Evolutionary conservation across 2,888 invertebrate species (phyloP).

Genomic region (Heteropelma amictum): DNA sequence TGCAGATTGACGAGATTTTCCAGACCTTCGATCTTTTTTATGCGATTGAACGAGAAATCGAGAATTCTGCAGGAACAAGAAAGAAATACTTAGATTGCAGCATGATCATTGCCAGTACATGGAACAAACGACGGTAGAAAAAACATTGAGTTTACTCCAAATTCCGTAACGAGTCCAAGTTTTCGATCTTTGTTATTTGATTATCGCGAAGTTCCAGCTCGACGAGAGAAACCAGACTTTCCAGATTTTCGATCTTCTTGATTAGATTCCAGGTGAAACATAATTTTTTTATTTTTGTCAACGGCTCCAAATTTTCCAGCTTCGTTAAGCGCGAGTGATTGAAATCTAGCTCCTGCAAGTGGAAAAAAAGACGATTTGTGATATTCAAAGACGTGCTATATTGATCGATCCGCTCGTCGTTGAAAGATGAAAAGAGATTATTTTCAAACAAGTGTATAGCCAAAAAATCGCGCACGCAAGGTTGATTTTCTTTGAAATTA

Average conservation of each 20-base stretch:
- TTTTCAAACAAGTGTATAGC: too few species aligned
- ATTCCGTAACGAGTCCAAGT: slow-evolving; percentile 91
- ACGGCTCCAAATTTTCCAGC: slow-evolving; percentile 89
- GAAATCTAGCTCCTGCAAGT: slow-evolving; percentile 87
- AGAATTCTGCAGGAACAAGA: slow-evolving; percentile 83
- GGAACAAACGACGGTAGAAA: not conserved
- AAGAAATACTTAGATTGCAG: not conserved
- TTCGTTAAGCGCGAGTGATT: slow-evolving; percentile 93
- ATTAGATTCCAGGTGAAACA: slow-evolving; percentile 97
- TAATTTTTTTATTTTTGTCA: slow-evolving; percentile 87
- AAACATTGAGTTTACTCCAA: slow-evolving; percentile 83
- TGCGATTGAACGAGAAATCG: slow-evolving; percentile 97
- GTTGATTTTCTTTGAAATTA: not conserved
- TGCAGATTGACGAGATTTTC: slow-evolving; percentile 86
- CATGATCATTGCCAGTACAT: not conserved
- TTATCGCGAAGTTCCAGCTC: slow-evolving; percentile 98
- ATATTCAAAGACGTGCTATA: too few species aligned
- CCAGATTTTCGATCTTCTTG: slow-evolving; percentile 94
- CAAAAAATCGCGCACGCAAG: too few species aligned
- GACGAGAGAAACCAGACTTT: slow-evolving; percentile 85
- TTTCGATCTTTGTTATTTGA: slow-evolving; percentile 95
- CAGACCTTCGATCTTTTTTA: slow-evolving; percentile 91
- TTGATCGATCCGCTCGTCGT: too few species aligned
- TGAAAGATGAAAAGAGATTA: too few species aligned
- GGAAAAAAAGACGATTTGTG: not conserved